Percentiles rank a stretch among this genome's conserved stretches.
These are phyloP conservation scores for Typhlomys cinereus DNA, from an alignment of 2,113 vertebrate genomes.

Conservation along the genomic window DNA sequence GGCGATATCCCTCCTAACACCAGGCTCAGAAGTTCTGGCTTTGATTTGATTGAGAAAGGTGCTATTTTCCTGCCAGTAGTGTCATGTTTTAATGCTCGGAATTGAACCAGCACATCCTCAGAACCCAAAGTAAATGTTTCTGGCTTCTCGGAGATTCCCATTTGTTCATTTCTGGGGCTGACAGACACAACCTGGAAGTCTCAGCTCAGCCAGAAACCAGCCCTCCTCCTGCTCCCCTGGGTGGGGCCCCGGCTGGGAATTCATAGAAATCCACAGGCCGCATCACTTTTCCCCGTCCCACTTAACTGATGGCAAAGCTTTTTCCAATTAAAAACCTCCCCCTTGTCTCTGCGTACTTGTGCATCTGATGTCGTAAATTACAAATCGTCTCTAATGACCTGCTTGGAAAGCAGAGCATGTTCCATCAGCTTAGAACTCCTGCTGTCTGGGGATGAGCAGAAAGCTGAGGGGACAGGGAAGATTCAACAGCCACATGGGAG, in stretches of 20 bases:
- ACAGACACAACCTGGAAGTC: neutral
- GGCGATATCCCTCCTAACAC: neutral
- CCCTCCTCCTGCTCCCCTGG: neutral
- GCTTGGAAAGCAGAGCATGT: conserved; percentile 22
- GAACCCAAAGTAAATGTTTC: conserved; percentile 38
- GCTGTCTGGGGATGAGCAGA: neutral
- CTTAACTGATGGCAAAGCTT: conserved; percentile 38
- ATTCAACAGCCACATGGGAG: neutral
- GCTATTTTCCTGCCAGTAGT: neutral
- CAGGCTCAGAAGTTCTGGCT: neutral
- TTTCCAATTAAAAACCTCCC: conserved; percentile 27
- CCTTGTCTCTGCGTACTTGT: neutral
- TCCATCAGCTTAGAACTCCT: neutral
- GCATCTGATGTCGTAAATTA: conserved; percentile 37
- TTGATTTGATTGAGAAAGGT: neutral
- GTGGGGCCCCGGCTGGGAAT: neutral
- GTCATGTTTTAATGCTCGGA: neutral
- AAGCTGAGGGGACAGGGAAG: neutral
- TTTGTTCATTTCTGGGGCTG: neutral
- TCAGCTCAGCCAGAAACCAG: neutral
- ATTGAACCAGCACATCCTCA: neutral
- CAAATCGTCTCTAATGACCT: conserved; percentile 8
- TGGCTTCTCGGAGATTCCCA: neutral
- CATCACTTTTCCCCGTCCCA: neutral
- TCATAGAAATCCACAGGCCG: neutral